These are phyloP conservation scores for Brachionus asplanchnoidis DNA, from an alignment of 1,140 invertebrate genomes.

Conservation along the genomic window DNA sequence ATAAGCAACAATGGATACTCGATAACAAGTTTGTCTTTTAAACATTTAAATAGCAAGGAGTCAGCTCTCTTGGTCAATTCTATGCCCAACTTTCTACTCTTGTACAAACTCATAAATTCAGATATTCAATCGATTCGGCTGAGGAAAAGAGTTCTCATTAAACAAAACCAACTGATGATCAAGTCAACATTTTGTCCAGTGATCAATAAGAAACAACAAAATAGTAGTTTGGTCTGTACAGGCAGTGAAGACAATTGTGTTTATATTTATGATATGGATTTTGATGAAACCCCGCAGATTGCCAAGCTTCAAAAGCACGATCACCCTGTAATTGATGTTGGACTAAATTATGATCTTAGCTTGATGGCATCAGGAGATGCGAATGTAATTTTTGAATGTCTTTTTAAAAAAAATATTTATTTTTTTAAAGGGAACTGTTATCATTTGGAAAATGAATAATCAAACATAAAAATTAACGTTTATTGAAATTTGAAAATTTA, in stretches of 20 bases:
- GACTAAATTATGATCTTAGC: constrained; percentile 83
- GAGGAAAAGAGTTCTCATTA: constrained; percentile 18
- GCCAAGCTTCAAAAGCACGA: constrained; percentile 80
- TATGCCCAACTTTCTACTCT: constrained; percentile 68
- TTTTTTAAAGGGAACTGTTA: constrained; percentile 32
- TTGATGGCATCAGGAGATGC: constrained; percentile 76
- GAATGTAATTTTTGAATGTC: constrained; percentile 76
- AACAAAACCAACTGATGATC: not conserved
- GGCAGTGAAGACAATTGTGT: constrained; percentile 58
- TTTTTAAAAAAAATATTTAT: not conserved
- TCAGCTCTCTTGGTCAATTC: constrained; percentile 72
- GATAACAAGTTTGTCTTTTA: constrained; percentile 71
- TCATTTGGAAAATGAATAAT: constrained; percentile 36
- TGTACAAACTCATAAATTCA: constrained; percentile 53
- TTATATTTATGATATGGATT: constrained; percentile 75
- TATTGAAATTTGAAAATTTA: too few species aligned
- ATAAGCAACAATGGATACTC: constrained; percentile 60
- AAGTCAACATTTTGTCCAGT: constrained; percentile 29
- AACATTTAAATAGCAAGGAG: constrained; percentile 74
- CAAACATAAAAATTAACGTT: not conserved
- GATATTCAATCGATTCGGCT: not conserved
- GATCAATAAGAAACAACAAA: not conserved
- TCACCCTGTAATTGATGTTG: constrained; percentile 72
- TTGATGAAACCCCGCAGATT: constrained; percentile 66
- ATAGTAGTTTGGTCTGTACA: constrained; percentile 5